Conservation (phyloP, 2,888 invertebrate genomes). For the Itoplectis maculator region DNA sequence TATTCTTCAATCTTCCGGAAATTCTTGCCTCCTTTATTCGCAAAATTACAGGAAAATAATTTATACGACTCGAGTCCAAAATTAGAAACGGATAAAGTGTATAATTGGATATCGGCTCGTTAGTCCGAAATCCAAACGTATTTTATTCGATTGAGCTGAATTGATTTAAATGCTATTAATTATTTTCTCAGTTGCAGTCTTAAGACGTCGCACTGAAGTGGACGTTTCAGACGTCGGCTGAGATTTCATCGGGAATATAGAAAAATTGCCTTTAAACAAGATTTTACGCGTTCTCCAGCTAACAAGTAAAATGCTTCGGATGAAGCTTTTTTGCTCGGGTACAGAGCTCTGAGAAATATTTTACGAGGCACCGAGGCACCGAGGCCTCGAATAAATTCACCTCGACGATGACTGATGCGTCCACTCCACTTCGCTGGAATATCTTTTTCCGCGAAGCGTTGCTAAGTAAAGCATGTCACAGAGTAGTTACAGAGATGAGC, state of each 20-base stretch:
- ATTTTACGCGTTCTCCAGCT: neutral
- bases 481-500: neutral
- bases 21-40: neutral
- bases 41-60: neutral
- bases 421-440: neutral
- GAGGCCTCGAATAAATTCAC: neutral
- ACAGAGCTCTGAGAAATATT: neutral
- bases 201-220: neutral
- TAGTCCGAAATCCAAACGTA: neutral
- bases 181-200: neutral
- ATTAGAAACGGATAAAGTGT: neutral
- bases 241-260: neutral
- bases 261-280: neutral
- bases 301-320: too few relatives aligned
- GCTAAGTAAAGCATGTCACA: neutral
- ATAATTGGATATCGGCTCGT: neutral
- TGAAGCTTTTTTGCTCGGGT: neutral
- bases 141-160: neutral
- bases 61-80: neutral
- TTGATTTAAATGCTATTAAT: neutral
- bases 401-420: neutral
- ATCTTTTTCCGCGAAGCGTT: neutral
- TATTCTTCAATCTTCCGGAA: neutral
- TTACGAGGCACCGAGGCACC: neutral
- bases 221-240: neutral